A percentile compares a stretch with the other conserved stretches of the same genome.
Conservation (phyloP, 2,113 vertebrate species). For the Halcyon malimbica region DNA sequence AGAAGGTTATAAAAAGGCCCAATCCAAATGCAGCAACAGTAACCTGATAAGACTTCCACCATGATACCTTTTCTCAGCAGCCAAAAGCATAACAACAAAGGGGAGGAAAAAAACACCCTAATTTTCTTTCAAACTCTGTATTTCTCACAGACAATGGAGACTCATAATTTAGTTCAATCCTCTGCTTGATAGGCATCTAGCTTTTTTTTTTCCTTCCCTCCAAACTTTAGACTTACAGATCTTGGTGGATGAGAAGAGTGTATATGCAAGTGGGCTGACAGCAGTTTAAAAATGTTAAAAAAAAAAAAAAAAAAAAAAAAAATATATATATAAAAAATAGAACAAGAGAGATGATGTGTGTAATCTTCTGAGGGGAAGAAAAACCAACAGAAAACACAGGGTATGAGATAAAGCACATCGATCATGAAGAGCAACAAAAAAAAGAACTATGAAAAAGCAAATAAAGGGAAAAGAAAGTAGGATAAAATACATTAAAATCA, state of each 20-base stretch:
- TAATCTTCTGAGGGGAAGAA: neutral
- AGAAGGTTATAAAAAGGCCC: neutral
- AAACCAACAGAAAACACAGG: neutral
- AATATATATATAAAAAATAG: neutral
- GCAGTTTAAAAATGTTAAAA: neutral
- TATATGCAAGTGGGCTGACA: neutral
- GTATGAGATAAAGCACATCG: neutral
- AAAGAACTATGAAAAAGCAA: neutral
- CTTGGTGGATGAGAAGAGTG: neutral
- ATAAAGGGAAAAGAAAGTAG: neutral
- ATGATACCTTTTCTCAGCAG: neutral
- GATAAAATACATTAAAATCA: neutral
- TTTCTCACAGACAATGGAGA: neutral
- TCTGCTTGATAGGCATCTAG: neutral
- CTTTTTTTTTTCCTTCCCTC: neutral
- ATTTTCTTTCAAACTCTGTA: neutral
- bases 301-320: neutral
- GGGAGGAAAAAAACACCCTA: fast-evolving
- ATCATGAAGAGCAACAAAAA: neutral
- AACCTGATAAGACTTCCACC: neutral
- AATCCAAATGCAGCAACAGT: neutral
- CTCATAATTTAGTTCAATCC: neutral
- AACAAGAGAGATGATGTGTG: neutral
- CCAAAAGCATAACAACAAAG: neutral
- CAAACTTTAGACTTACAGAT: neutral